Conservation (phyloP, 1,140 invertebrate species). For the Ridgeia piscesae region DNA sequence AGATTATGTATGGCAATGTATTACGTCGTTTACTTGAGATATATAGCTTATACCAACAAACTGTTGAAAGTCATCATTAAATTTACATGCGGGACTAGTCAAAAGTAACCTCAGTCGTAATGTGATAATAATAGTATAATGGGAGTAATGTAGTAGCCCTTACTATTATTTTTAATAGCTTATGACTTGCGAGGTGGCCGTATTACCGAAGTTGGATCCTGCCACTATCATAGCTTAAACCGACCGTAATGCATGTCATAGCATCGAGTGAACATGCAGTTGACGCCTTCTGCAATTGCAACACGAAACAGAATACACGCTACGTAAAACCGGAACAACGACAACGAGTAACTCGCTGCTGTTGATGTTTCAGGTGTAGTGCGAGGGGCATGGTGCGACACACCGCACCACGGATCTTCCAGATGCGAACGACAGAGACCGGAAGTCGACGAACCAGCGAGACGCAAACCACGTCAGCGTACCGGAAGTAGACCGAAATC, state of each 20-base stretch:
- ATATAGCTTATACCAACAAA: too few relatives aligned
- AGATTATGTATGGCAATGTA: neutral
- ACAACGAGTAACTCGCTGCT: neutral
- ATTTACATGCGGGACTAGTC: too few relatives aligned
- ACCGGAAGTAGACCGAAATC: neutral
- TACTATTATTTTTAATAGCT: too few relatives aligned
- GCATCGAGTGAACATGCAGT: neutral
- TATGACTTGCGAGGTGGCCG: too few relatives aligned
- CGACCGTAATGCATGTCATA: neutral
- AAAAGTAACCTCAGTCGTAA: neutral
- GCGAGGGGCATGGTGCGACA: neutral
- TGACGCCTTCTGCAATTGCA: neutral
- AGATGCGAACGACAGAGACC: neutral
- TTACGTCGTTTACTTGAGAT: neutral
- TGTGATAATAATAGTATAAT: too few relatives aligned
- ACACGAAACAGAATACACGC: neutral
- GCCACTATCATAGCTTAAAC: too few relatives aligned
- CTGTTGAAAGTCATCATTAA: too few relatives aligned
- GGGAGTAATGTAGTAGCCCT: too few relatives aligned
- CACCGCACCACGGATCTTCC: neutral
- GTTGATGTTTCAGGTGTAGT: neutral
- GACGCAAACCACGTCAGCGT: neutral
- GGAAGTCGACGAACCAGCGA: neutral
- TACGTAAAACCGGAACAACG: neutral
- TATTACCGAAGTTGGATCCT: too few relatives aligned